Base-by-base conservation (phyloP, 1,140 invertebrate species). In the Zaprionus tsacasi region DNA sequence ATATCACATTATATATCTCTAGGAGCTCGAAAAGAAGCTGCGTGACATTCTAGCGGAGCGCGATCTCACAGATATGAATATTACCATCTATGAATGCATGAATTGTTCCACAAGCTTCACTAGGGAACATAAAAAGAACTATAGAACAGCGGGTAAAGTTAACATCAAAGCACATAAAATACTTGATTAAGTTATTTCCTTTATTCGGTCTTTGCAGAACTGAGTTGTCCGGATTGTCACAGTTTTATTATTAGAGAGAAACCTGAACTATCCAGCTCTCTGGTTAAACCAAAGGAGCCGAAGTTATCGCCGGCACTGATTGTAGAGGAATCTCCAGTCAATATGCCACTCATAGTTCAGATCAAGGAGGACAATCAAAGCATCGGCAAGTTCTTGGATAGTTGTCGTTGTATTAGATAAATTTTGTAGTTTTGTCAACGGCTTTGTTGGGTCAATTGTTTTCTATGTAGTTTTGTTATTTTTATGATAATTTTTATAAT, bases 81-180 rank as follows among this genome's bases (percentile, higher is more conserved):
- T 93, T 67, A 91, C 79, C n/a, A 87, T 94, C 10, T 95, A 94
- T 76, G 93, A 93, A 69, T 96, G 95, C 80, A 94, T 95, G 76
- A 95, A 95, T 89, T 96, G 95, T 70, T 93, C 93, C 10, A 93
- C 93, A 6, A 93, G 94, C 58, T 95, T 95, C 89, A 94, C 93
- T 2, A 93, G 93, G 71, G 94, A 95, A 59, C 92, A 85, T 3
- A 91, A 82, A n/a, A 91, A 74, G 13, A 58, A 35, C 10, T 76
- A 77, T 8, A 76, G 56, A 13, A 55, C 43, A 4, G 61, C 71
- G 12, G 76, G 82, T 76, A 70, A 38, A 38, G 8, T 17, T 35
- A 13, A 10, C 11, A 38, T 30, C 2, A 27, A n/a, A 54, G 6
- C 4, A 4, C 13, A 48, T 7, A 4, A 11, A 17, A 38, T 3